Evolutionary conservation across 2,888 invertebrate species (phyloP), one percentile per base, ranked within the genome.

Genomic region (Scrobipalpa costella): DNA sequence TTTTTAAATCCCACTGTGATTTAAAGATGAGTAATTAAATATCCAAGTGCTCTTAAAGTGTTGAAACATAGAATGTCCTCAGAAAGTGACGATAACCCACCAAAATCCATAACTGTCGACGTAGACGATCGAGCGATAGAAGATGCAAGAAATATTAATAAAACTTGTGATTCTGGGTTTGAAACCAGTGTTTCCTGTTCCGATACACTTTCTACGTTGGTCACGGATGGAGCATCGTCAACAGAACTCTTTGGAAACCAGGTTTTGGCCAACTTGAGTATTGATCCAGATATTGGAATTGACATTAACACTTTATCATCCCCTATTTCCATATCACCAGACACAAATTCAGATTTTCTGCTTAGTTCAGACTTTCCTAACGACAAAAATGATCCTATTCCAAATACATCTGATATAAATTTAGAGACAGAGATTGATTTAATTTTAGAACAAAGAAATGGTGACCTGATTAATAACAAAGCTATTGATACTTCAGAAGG

Each of bases 61-160:
- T 64, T 63, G 34, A 60, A 66, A 70, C 52, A 61, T 62, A 83
- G 70, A 73, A 89, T 89, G 88, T 84, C 88, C 61, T 66, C 70
- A 47, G 82, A 77, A 69, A 71, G 68, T 17, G 73, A 75, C 61
- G 77, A 76, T 69, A 74, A 66, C 57, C 63, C 68, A 15, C 62
- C 66, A 75, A 83, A 82, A 80, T 84, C 80, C 78, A 81, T 76
- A 66, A 70, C 71, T 74, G 79, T 81, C 70, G 84, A 86, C 83
- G 84, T 85, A 73, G 79, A 79, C 74, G 74, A 70, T 64, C 74
- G 70, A 63, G 67, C 71, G 61, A 80, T 81, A 74, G 84, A 85
- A 80, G 84, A 79, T 78, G 75, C 71, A 66, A 73, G 73, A 64
- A 74, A 71, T 49, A 68, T 68, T 50, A 73, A 77, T 65, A 59